Evolutionary conservation across 1,140 invertebrate genomes (phyloP), one percentile per base, ranked within the genome.

Genomic region (Portunus trituberculatus): DNA sequence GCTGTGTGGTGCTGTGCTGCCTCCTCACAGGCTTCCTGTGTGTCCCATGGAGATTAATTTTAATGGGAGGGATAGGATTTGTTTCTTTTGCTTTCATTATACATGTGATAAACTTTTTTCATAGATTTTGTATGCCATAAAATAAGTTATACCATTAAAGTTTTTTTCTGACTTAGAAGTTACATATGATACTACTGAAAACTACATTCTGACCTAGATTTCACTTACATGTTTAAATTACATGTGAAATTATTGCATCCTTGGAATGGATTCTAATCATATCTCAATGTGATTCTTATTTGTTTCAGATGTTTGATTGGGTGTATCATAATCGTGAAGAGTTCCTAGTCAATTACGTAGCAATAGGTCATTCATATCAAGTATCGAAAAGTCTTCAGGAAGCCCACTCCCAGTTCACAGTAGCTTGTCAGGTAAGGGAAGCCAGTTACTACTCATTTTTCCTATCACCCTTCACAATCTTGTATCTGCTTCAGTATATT

Each of bases 321-420:
- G 93, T 96, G 84, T 96, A 98, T 96, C 99, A 99, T 97, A 99
- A 99, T 97, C 98, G 99, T 87, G 99, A 99, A 96, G 98, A 98
- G 88, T 99, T 99, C 97, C 98, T 99, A 94, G 98, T 99, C 92
- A 99, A 99, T 96, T 99, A 99, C 96, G 99, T 99, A 59, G 99
- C 99, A 97, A 99, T 99, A 96, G 99, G 99, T 14, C 98, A 98
- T 95, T 99, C 99, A 31, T 99, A 99, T 97, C 98, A 99, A 96
- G 97, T 99, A 96, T 99, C 99, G 28, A 99, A 99, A 97, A 98
- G 98, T 96, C 97, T 99, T 90, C 98, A 99, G 97, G 98, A 99
- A 96, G 99, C 99, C 97, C 99, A 99, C 97, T 99, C 99, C 96
- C 98, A 99, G 97, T 99, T 99, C 97, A 99, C 99, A 0, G 98